Percentiles rank a stretch among this genome's conserved stretches.
Evolutionary conservation across 2,888 invertebrate genomes (phyloP).

Genomic region (Nymphalis polychloros): DNA sequence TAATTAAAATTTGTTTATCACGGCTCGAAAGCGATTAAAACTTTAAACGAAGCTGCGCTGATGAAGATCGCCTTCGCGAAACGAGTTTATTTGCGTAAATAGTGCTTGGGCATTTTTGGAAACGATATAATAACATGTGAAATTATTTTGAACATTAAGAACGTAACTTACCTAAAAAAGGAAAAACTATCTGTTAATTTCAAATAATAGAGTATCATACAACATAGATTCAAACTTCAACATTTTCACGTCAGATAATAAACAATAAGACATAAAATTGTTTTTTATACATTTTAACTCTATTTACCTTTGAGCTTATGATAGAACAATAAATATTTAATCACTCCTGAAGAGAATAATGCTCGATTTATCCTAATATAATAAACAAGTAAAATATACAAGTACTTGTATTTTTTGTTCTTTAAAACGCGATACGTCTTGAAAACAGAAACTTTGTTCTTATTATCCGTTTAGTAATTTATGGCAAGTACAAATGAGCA

Average conservation of each 20-base stretch:
- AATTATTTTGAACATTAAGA: too few relatives aligned
- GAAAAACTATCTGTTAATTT: too few relatives aligned
- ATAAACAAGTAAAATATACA: background rate
- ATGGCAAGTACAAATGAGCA: constrained; percentile 57
- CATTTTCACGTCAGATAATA: too few relatives aligned
- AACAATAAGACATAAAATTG: too few relatives aligned
- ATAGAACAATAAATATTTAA: too few relatives aligned
- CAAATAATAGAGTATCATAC: too few relatives aligned
- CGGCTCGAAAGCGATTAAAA: constrained; percentile 80
- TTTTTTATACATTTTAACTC: too few relatives aligned
- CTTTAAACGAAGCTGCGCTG: constrained; percentile 77
- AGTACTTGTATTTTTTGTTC: background rate
- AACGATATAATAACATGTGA: background rate
- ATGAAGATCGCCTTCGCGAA: constrained; percentile 73
- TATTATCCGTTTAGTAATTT: constrained; percentile 47
- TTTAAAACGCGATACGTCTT: constrained; percentile 7
- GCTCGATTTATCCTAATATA: too few relatives aligned
- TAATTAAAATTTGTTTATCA: constrained; percentile 82
- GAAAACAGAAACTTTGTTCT: constrained; percentile 20
- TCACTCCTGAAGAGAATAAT: too few relatives aligned
- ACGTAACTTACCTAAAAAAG: too few relatives aligned
- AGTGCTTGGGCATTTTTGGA: constrained; percentile 52
- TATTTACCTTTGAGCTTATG: too few relatives aligned
- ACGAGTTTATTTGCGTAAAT: constrained; percentile 75
- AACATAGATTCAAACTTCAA: too few relatives aligned